These are phyloP conservation scores for Notolepis coatsorum DNA, from an alignment of 2,797 vertebrate species.

Conservation along the genomic window DNA sequence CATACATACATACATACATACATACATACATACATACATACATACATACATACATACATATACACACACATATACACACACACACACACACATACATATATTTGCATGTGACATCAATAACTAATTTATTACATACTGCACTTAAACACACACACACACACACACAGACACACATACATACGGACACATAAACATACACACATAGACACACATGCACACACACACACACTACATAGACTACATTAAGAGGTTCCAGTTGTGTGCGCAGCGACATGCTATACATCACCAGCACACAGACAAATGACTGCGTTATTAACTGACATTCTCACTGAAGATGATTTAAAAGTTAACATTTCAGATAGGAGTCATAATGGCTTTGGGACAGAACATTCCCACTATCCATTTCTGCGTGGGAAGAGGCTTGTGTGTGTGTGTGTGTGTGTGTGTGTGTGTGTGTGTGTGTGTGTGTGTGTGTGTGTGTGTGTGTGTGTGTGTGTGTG, in stretches of 20 bases:
- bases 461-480: constrained; percentile 48
- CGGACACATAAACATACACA: no score
- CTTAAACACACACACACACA: neutral
- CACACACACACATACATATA: neutral
- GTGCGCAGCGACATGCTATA: constrained; percentile 17
- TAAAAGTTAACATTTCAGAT: constrained; percentile 67
- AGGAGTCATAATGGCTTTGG: constrained; percentile 51
- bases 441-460: constrained; percentile 23
- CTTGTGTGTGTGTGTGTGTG: constrained; percentile 27
- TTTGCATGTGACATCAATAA: neutral
- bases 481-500: neutral
- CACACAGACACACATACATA: constrained; percentile 3
- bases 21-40: neutral
- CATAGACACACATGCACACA: no score
- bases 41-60: neutral
- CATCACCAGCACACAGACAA: constrained; percentile 27
- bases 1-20: neutral
- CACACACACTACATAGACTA: constrained; percentile 6
- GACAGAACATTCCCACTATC: constrained; percentile 27
- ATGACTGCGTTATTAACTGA: constrained; percentile 53
- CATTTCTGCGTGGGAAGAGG: no score
- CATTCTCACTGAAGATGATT: constrained; percentile 52
- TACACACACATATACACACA: constrained; percentile 9
- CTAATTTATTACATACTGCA: no score
- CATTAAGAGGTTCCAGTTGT: constrained; percentile 14